Percentiles rank a stretch among this genome's conserved stretches.
Conservation (phyloP, 2,888 invertebrate species). For the Rhagonycha lutea region DNA sequence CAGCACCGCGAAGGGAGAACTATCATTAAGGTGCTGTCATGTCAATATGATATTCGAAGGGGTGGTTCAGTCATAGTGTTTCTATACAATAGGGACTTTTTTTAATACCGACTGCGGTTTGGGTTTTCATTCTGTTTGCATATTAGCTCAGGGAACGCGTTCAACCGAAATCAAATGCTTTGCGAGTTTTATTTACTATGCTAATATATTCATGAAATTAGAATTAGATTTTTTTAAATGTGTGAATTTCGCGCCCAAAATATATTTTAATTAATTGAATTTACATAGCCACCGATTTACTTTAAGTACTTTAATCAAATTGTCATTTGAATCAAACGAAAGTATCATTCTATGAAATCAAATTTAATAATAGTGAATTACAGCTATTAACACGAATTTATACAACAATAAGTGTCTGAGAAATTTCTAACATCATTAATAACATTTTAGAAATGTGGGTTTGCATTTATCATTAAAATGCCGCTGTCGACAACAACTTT, state of each 20-base stretch:
- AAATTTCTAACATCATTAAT: slow-evolving; percentile 27
- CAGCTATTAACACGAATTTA: slow-evolving; percentile 25
- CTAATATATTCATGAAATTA: slow-evolving; percentile 55
- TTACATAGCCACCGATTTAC: not conserved
- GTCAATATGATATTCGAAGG: slow-evolving; percentile 57
- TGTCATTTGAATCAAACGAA: slow-evolving; percentile 18
- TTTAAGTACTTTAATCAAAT: slow-evolving; percentile 20
- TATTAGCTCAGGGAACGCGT: slow-evolving; percentile 50
- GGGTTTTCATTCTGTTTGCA: slow-evolving; percentile 52
- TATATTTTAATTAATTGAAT: slow-evolving; percentile 19
- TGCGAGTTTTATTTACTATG: slow-evolving; percentile 51
- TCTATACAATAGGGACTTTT: slow-evolving; percentile 54
- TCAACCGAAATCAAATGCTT: slow-evolving; percentile 52
- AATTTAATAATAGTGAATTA: slow-evolving; percentile 28
- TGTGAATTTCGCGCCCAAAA: slow-evolving; percentile 19
- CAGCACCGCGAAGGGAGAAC: slow-evolving; percentile 49
- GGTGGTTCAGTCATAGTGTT: slow-evolving; percentile 51
- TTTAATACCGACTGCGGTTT: slow-evolving; percentile 53
- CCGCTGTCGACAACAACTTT: slow-evolving; percentile 19
- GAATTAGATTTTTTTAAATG: slow-evolving; percentile 46
- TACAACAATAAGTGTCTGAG: slow-evolving; percentile 28
- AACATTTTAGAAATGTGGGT: slow-evolving; percentile 27
- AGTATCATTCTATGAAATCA: slow-evolving; percentile 21
- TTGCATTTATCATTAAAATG: slow-evolving; percentile 28
- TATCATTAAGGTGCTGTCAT: slow-evolving; percentile 59